Conservation (phyloP, 2,113 vertebrate genomes). For the Trachemys scripta region DNA sequence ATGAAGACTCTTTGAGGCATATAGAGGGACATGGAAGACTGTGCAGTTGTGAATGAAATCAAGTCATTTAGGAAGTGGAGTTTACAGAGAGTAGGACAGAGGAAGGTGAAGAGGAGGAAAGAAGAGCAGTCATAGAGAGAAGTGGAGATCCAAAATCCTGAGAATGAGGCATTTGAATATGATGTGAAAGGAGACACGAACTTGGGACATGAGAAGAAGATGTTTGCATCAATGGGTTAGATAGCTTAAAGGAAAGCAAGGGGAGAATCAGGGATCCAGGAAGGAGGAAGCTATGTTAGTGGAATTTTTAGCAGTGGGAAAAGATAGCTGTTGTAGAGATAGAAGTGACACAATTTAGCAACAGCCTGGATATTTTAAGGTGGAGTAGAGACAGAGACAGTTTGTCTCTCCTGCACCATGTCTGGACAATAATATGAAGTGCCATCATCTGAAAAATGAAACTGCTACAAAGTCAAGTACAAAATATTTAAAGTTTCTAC, state of each 20-base stretch:
- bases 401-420: background rate
- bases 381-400: background rate
- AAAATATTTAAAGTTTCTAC: background rate
- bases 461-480: background rate
- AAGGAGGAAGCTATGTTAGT: background rate
- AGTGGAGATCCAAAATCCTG: background rate
- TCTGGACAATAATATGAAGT: background rate
- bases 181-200: conserved; percentile 12
- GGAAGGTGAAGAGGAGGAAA: conserved; percentile 37
- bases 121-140: conserved; percentile 23
- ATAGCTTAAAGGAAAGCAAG: background rate
- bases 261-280: background rate
- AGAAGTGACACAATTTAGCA: background rate
- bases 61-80: conserved; percentile 48
- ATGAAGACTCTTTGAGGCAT: conserved; percentile 21
- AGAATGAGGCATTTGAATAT: conserved; percentile 16
- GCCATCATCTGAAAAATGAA: background rate
- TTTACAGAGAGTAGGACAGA: conserved; percentile 32
- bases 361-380: background rate
- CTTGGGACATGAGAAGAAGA: background rate
- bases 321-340: background rate
- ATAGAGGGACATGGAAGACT: conserved; percentile 17
- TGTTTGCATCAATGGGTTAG: background rate
- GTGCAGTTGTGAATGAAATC: conserved; percentile 38
- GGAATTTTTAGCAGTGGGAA: background rate